Base-by-base conservation (phyloP, 2,888 invertebrate species). In the Tachina lurida region DNA sequence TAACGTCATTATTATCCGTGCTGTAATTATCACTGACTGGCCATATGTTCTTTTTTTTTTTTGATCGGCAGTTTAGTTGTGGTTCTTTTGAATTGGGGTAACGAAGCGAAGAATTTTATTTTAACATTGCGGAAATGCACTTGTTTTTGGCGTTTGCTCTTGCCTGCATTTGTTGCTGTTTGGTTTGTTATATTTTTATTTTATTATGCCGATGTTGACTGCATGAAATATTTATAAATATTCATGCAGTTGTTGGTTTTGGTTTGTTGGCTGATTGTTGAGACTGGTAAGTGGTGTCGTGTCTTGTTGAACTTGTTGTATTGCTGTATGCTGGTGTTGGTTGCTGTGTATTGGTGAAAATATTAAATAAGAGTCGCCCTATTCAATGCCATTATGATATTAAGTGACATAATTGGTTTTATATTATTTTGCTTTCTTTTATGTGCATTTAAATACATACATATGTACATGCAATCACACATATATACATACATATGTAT, bases 121-220 rank as follows among this genome's bases (percentile, higher is more conserved):
- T 70, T 31, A 65, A 49, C 65, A 54, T 83, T 86, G 76, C 86
- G 84, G 84, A 83, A 79, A 84, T 83, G 84, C 84, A 74, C 87
- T 83, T 86, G 86, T 87, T 85, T 82, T 74, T 56, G 17, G 62
- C 31, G 31, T 70, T 45, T 8, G n/a, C 8, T 76, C 60, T 39
- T 22, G 47, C n/a, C 52, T 4, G 45, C 5, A 41, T 17, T 62
- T 52, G 73, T 19, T 47, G 12, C 17, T 52, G 31, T 43, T 19
- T 8, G 41, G 31, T 47, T 62, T 75, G 62, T 31, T 31, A n/a
- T 31, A 4, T 31, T 31, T 31, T 31, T 31, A 43, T 84, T 41
- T 65, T 68, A 56, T 62, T 31, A 52, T 82, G 71, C 58, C 62
- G 65, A 58, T 67, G 54, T 45, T 67, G 65, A 58, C 47, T 56